Evolutionary conservation across 2,888 invertebrate genomes (phyloP).

Genomic region (Caenorhabditis becei): DNA sequence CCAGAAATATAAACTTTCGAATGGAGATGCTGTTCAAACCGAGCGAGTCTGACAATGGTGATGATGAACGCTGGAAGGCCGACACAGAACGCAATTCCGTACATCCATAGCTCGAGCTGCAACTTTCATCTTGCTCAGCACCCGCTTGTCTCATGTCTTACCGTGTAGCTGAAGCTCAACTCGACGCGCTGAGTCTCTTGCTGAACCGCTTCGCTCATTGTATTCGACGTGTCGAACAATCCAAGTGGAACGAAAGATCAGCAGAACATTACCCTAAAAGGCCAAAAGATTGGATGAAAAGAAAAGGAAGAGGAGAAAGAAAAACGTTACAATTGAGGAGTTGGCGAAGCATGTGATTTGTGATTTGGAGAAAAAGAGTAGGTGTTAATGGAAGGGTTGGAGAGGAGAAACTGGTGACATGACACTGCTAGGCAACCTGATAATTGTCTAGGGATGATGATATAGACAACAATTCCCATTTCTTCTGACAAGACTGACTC

Average conservation of each 20-base stretch:
- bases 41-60: slow-evolving; percentile 58
- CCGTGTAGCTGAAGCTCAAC: slow-evolving; percentile 68
- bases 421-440: not conserved
- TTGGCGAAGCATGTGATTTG: slow-evolving; percentile 1
- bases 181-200: slow-evolving; percentile 53
- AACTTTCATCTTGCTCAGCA: not conserved
- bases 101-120: slow-evolving; percentile 71
- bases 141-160: slow-evolving; percentile 2
- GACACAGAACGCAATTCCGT: slow-evolving; percentile 64
- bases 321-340: slow-evolving; percentile 8
- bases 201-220: slow-evolving; percentile 54
- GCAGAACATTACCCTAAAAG: slow-evolving; percentile 44
- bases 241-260: slow-evolving; percentile 19
- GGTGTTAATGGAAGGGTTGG: slow-evolving; percentile 1
- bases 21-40: slow-evolving; percentile 44
- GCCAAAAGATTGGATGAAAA: not conserved
- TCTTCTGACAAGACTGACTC: too few relatives aligned
- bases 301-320: not conserved
- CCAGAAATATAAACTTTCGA: not conserved
- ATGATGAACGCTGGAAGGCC: slow-evolving; percentile 66
- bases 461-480: not conserved
- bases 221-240: slow-evolving; percentile 15
- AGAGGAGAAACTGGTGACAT: not conserved
- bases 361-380: slow-evolving; percentile 2
- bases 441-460: not conserved